phyloP scores from a whole-genome alignment of 2,113 vertebrate species.

The human region GRCh38 chr2:20535001-20535500 shows the following conservation, averaged over 20 bases:
- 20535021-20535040: background rate
- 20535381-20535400: too few relatives aligned
- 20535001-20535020: accelerated
- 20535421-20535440: background rate
- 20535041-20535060: background rate
- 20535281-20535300: too few relatives aligned
- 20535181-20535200: background rate
- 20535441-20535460: background rate
- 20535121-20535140: background rate
- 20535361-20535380: accelerated
- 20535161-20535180: background rate
- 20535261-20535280: accelerated
- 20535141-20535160: background rate
- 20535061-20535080: background rate
- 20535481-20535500: too few relatives aligned
- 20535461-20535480: background rate
- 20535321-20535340: background rate
- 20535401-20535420: background rate
- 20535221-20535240: background rate
- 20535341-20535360: background rate
- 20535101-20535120: background rate
- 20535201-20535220: background rate
- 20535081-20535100: background rate
- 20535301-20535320: background rate
- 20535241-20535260: accelerated